Evolutionary conservation across 1,140 invertebrate genomes (phyloP), one percentile per base, ranked within the genome.

Genomic region (Brachionus rubens): DNA sequence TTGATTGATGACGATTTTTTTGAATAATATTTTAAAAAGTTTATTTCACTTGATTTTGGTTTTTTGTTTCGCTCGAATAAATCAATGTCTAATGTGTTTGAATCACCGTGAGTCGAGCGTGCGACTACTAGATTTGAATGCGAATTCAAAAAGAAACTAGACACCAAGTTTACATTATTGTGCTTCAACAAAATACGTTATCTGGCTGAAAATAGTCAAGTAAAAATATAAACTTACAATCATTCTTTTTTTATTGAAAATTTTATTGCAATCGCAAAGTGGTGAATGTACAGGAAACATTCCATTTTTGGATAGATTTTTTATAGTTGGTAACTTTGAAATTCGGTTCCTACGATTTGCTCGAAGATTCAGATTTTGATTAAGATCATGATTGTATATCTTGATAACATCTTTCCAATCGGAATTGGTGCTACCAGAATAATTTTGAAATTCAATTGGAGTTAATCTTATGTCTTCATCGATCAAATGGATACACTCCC

Each of bases 401-500:
- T 65, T 65, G 7, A 65, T 65, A 14, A 65, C 59, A 43, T 65
- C 59, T 24, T 65, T 65, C 59, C 59, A 65, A 43, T 65, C 59
- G 10, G 36, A 41, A 43, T 65, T 65, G 10, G 59, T 65, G 21
- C 59, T 65, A 9, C 59, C 59, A 0, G 59, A 65, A 65, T 24
- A 65, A 65, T 65, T 65, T n/a, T 65, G 59, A 65, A 65, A 65
- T 26, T 65, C 59, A 43, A 65, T 65, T 14, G 59, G 59, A 12
- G 59, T 65, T n/a, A 65, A 14, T 21, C 33, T 24, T 10, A 43
- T 43, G 14, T 65, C 40, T 21, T 65, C 59, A 5, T 43, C 16
- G 9, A 19, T n/a, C 24, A 65, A 19, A 43, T 43, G 43, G 1
- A 65, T 28, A 46, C 59, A 65, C 30, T 24, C n/a, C 24, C 59